phyloP scores from a whole-genome alignment of 2,113 vertebrate species.

The Petroica traversi region DNA sequence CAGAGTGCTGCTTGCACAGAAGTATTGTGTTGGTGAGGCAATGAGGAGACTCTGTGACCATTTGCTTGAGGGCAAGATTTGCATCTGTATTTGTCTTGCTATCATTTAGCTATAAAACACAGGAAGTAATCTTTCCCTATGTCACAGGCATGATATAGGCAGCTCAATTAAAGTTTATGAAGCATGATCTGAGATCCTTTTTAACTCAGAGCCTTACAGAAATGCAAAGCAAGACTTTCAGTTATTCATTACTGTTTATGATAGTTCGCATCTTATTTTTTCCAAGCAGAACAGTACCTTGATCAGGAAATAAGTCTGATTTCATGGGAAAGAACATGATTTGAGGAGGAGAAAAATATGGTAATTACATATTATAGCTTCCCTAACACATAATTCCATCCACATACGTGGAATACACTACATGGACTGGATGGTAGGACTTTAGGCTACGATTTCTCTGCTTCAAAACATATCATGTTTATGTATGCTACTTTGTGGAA shows the following conservation, averaged over 20 bases:
- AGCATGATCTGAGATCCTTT: conserved; percentile 4
- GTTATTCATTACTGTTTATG: not conserved
- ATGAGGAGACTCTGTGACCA: not conserved
- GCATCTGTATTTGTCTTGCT: not conserved
- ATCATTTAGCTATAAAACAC: conserved; percentile 11
- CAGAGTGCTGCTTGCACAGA: not conserved
- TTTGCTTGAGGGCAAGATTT: conserved; percentile 15
- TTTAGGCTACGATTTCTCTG: not conserved
- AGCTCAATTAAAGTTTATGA: conserved; percentile 51
- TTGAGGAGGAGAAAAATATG: not conserved
- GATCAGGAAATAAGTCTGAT: not conserved
- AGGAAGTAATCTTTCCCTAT: conserved; percentile 7
- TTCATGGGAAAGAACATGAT: not conserved
- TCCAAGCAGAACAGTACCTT: not conserved
- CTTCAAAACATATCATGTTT: not conserved
- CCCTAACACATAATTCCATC: not conserved
- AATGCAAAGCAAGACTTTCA: conserved; percentile 7
- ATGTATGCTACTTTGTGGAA: not conserved
- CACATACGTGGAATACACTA: not conserved
- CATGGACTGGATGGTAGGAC: not conserved
- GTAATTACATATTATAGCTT: not conserved
- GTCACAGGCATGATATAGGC: conserved; percentile 4
- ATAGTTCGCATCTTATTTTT: not conserved
- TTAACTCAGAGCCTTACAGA: not conserved
- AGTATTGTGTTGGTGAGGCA: not conserved